phyloP scores from a whole-genome alignment of 2,888 invertebrate species.

The Allophyes oxyacanthae region DNA sequence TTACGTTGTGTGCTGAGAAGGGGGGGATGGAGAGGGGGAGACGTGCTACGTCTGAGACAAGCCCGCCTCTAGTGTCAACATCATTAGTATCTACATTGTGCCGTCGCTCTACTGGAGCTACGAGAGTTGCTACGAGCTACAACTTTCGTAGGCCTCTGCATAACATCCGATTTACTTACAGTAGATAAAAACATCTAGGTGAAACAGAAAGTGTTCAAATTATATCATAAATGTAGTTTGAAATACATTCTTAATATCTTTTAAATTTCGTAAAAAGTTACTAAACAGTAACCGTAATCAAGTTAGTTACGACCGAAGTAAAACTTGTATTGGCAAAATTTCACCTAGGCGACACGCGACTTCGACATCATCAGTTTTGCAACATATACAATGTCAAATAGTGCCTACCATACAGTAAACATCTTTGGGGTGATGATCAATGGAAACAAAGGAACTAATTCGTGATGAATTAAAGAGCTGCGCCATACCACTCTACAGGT shows the following conservation, averaged over 20 bases:
- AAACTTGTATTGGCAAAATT: slow-evolving; percentile 12
- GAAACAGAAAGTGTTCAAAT: background rate
- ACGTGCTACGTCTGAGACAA: slow-evolving; percentile 67
- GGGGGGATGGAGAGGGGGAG: slow-evolving; percentile 48
- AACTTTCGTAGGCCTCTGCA: slow-evolving; percentile 55
- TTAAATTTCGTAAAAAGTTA: background rate
- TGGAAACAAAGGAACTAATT: slow-evolving; percentile 52
- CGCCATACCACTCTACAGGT: slow-evolving; percentile 19
- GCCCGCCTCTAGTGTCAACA: slow-evolving; percentile 84
- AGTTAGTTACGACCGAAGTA: background rate
- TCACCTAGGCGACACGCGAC: slow-evolving; percentile 19
- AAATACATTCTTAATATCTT: background rate
- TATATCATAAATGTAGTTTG: too few relatives aligned
- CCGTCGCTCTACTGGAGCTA: slow-evolving; percentile 70
- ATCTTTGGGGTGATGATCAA: slow-evolving; percentile 52
- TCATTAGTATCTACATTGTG: slow-evolving; percentile 81
- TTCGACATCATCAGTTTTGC: slow-evolving; percentile 27
- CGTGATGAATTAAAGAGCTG: slow-evolving; percentile 50
- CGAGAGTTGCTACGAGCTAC: slow-evolving; percentile 71
- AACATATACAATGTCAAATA: slow-evolving; percentile 45
- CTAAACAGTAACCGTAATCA: background rate
- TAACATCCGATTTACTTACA: slow-evolving; percentile 17
- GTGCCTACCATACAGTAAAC: slow-evolving; percentile 52
- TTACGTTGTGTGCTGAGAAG: slow-evolving; percentile 50
- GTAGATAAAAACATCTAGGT: background rate